A percentile compares a stretch with the other conserved stretches of the same genome.
These are phyloP conservation scores for Melanostoma mellinum DNA, from an alignment of 2,888 invertebrate genomes.

Conservation along the genomic window DNA sequence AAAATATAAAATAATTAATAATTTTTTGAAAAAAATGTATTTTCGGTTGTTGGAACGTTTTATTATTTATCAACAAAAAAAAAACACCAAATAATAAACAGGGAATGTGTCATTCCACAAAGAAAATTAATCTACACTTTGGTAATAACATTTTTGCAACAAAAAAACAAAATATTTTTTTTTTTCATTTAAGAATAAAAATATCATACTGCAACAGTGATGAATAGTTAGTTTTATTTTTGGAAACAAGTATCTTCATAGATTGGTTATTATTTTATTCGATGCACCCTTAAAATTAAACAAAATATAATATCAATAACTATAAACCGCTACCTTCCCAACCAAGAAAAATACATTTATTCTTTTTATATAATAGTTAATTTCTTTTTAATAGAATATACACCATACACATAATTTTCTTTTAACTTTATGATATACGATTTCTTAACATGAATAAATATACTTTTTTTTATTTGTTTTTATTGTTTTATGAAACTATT, in stretches of 20 bases:
- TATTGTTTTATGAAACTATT: slow-evolving; percentile 35
- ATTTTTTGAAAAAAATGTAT: slow-evolving; percentile 35
- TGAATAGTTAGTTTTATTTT: slow-evolving; percentile 2
- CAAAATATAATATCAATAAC: slow-evolving; percentile 13
- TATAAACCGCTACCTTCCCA: slow-evolving; percentile 44
- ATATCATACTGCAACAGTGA: no score
- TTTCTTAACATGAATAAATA: slow-evolving; percentile 13
- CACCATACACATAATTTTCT: slow-evolving; percentile 45
- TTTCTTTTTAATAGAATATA: slow-evolving; percentile 44
- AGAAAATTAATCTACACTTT: slow-evolving; percentile 80
- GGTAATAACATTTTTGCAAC: slow-evolving; percentile 60
- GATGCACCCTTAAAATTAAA: slow-evolving; percentile 39
- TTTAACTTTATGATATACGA: slow-evolving; percentile 18
- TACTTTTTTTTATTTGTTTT: slow-evolving; percentile 25
- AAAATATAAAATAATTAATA: slow-evolving; percentile 18
- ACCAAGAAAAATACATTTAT: slow-evolving; percentile 49
- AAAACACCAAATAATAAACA: slow-evolving; percentile 80
- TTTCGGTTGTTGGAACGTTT: slow-evolving; percentile 62
- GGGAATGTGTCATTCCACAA: slow-evolving; percentile 93
- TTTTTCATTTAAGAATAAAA: slow-evolving; percentile 9
- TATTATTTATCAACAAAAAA: slow-evolving; percentile 45
- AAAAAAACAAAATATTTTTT: slow-evolving; percentile 20
- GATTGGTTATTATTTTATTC: slow-evolving; percentile 20
- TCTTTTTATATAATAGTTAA: background rate
- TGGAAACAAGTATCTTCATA: slow-evolving; percentile 2